Base-by-base conservation (phyloP, 2,797 vertebrate genomes). In the Micrastur ruficollis region DNA sequence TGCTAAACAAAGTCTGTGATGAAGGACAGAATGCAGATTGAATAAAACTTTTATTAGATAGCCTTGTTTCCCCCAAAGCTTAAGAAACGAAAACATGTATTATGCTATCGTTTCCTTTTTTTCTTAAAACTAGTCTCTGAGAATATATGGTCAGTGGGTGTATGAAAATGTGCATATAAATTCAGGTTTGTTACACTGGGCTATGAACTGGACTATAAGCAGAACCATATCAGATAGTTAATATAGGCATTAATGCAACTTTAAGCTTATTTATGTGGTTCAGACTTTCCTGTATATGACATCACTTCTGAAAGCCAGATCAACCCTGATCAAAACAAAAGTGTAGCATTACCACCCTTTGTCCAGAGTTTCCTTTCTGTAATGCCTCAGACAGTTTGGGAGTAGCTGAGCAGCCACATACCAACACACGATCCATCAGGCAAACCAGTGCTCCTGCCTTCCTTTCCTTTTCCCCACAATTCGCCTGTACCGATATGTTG, bases 341-440 rank as follows among this genome's bases (percentile, higher is more conserved):
- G 44, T 0, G 6, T 17, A 44, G 9, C 44, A 4, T 42, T 44
- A 18, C 32, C 21, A 25, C 10, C 44, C 44, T 32, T 71, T 36
- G 29, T 34, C 26, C 7, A 11, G 26, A 25, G 26, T 15, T 58
- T 25, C 38, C 44, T 44, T 53, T 27, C 56, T 31, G 14, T 20
- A 65, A 36, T 3, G 19, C 25, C 14, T 34, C 46, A 17, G 56
- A 15, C 5, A n/a, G 23, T 2, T 19, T n/a, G 20, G 47, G 20
- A n/a, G 27, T 3, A 78, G 50, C 25, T 27, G 42, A 81, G 42
- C 47, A 62, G 56, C n/a, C 22, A 11, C 52, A 6, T 3, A 14
- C 8, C 0, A 0, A 36, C 29, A 65, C 20, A 7, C 29, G 11
- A 16, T 17, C 58, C 47, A 12, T 8, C 58, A 29, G 42, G 11